phyloP scores from a whole-genome alignment of 2,797 vertebrate genomes.

The Paratrypauchen microcephalus region DNA sequence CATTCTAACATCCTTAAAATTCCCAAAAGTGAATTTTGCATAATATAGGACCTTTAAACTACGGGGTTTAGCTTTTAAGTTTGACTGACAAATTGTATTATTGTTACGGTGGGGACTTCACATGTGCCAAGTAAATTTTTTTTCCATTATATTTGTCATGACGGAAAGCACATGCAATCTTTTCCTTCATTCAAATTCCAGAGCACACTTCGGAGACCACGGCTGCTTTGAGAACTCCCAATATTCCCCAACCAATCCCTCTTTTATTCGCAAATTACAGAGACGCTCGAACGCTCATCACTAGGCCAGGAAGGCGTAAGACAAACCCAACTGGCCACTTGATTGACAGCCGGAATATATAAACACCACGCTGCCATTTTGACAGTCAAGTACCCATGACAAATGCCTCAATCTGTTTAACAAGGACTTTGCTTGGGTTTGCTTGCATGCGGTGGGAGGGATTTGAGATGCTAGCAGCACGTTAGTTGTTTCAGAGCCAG shows the following conservation, averaged over 20 bases:
- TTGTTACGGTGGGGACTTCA: neutral
- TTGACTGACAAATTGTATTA: neutral
- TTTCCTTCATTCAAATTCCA: conserved; percentile 16
- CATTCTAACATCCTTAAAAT: no score
- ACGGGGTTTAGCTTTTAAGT: neutral
- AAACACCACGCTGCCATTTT: conserved; percentile 39
- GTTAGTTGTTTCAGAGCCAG: conserved; percentile 58
- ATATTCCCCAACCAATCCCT: conserved; percentile 19
- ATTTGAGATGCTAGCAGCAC: conserved; percentile 50
- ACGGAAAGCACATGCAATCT: neutral
- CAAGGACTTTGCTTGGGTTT: conserved; percentile 53
- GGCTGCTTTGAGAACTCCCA: conserved; percentile 12
- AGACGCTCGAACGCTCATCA: conserved; percentile 29
- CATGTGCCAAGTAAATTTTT: neutral
- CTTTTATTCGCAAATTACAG: conserved; percentile 46
- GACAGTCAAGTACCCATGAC: conserved; percentile 62
- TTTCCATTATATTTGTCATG: neutral
- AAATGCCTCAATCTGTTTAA: conserved; percentile 66
- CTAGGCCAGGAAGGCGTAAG: conserved; percentile 33
- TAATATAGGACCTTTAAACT: no score
- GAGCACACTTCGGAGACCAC: conserved; percentile 16
- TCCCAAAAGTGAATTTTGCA: no score
- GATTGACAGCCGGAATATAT: conserved; percentile 61
- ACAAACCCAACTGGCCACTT: conserved; percentile 35
- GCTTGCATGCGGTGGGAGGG: conserved; percentile 33